These are phyloP conservation scores for Rhogogaster chlorosoma DNA, from an alignment of 2,888 invertebrate genomes.

Conservation along the genomic window DNA sequence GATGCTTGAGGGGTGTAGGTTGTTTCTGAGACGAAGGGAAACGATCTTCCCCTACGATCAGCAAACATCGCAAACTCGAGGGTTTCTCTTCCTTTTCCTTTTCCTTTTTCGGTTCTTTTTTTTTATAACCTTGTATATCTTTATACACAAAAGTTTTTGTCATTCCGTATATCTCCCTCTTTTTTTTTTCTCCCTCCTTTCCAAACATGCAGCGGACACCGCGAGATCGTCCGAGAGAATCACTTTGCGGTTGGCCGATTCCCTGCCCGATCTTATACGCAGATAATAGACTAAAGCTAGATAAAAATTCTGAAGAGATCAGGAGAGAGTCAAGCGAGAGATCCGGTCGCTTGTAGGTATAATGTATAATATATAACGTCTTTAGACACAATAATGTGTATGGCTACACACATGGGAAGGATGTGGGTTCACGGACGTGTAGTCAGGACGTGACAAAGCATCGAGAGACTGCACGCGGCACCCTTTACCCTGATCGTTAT, in stretches of 20 bases:
- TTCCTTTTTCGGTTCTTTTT: background rate
- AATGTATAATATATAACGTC: background rate
- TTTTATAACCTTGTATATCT: background rate
- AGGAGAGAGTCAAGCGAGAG: constrained; percentile 19
- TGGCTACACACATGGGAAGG: background rate
- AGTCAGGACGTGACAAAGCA: constrained; percentile 18
- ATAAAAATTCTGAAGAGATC: constrained; percentile 23
- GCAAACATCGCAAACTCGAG: constrained; percentile 9
- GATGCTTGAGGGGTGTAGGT: background rate
- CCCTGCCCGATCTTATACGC: background rate
- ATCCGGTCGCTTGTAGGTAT: background rate
- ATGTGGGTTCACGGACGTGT: background rate
- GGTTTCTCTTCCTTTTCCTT: background rate
- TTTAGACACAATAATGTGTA: background rate
- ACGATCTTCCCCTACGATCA: constrained; percentile 10
- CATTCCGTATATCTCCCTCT: background rate
- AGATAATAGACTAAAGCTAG: constrained; percentile 23
- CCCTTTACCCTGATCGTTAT: constrained; percentile 60
- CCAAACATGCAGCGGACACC: background rate
- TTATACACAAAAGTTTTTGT: background rate
- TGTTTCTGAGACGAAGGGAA: background rate
- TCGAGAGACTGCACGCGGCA: background rate
- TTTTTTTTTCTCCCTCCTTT: background rate
- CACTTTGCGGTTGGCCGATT: constrained; percentile 41
- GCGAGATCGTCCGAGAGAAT: constrained; percentile 23